phyloP scores from a whole-genome alignment of 1,140 invertebrate species.

The Choristoneura fumiferana region DNA sequence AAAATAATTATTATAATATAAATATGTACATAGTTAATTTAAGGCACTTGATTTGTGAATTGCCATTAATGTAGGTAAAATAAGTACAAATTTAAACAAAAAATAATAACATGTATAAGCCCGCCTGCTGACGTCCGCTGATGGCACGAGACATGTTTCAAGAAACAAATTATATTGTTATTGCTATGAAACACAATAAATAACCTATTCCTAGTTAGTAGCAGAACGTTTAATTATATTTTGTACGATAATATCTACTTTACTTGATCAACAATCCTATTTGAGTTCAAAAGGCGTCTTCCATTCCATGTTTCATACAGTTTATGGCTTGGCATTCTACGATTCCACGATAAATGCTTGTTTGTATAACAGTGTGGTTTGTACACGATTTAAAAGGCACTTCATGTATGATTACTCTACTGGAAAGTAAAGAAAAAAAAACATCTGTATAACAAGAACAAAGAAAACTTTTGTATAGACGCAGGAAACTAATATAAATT shows the following conservation, averaged over 20 bases:
- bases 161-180: slow-evolving; percentile 41
- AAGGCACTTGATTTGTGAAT: slow-evolving; percentile 67
- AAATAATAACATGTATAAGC: slow-evolving; percentile 51
- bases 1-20: slow-evolving; percentile 59
- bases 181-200: slow-evolving; percentile 54
- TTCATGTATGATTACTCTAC: background rate
- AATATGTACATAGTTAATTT: slow-evolving; percentile 71
- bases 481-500: too few relatives aligned
- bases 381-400: slow-evolving; percentile 20
- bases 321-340: slow-evolving; percentile 38
- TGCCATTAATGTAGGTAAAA: slow-evolving; percentile 50
- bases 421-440: background rate
- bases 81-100: slow-evolving; percentile 71
- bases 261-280: slow-evolving; percentile 41
- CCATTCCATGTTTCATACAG: slow-evolving; percentile 19
- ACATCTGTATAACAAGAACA: too few relatives aligned
- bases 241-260: slow-evolving; percentile 61
- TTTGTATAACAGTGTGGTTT: slow-evolving; percentile 23
- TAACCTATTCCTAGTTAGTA: slow-evolving; percentile 51
- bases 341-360: slow-evolving; percentile 35
- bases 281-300: slow-evolving; percentile 17
- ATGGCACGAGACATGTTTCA: slow-evolving; percentile 73
- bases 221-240: slow-evolving; percentile 54
- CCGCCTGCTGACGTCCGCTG: slow-evolving; percentile 40
- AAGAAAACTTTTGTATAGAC: too few relatives aligned